Evolutionary conservation across 2,888 invertebrate species (phyloP), one percentile per base, ranked within the genome.

Genomic region (Synergus umbraculus): DNA sequence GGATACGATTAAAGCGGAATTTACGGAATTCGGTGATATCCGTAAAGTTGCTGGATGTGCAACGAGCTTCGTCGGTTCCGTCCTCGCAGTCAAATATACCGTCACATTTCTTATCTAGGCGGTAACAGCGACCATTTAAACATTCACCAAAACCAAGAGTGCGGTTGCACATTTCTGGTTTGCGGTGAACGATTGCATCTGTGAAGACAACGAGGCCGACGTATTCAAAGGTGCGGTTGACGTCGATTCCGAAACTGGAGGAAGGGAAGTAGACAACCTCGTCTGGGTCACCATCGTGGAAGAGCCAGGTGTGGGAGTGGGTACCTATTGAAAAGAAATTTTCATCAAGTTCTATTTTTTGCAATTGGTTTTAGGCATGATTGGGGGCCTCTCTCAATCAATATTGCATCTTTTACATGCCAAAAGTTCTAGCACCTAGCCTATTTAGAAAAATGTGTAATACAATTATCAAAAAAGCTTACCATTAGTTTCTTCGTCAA

Each of bases 161-260:
- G 41, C 92, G 91, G 92, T 98, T 97, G 89, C 98, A 98, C 78
- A 91, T 93, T 37, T 94, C 94, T 8, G 93, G 93, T 22, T 96
- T 94, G 0, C 96, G 94, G 0, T 96, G 94, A 67, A 97, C 94
- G 63, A 95, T 93, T 69, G 98, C 97, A 93, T 99, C 98, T 76
- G 97, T 98, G 90, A 99, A 97, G 3, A 98, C 97, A 2, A 98
- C 93, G 77, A 99, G 92, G 0, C 98, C 98, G 1, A 96, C 95
- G 91, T 95, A 98, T 94, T 96, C 97, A 88, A 99, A 98, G 0
- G 98, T 99, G 81, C 97, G 94, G 92, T 98, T 98, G 1, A 97
- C 97, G 92, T 99, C 99, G 83, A 98, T 95, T 41, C 98, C 98
- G 91, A 96, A 98, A 0, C 97, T 97, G 0, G 97, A 96, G 0